Conservation (phyloP, 92 coral and sea anemone genomes). For the Phenganax marumi region DNA sequence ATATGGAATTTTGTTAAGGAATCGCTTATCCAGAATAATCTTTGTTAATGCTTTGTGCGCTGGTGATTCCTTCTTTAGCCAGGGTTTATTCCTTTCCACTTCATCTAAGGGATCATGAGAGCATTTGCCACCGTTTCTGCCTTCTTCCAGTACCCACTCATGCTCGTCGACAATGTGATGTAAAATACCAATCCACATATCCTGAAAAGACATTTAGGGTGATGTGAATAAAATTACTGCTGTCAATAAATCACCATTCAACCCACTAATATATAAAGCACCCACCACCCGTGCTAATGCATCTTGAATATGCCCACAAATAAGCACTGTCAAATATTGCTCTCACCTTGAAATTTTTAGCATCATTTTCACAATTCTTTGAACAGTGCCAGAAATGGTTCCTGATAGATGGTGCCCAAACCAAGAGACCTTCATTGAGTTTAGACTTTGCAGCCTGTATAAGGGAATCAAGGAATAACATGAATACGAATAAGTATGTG, state of each 20-base stretch:
- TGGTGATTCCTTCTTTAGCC: slow-evolving; percentile 29
- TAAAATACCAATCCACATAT: slow-evolving; percentile 38
- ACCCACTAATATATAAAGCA: too few relatives aligned
- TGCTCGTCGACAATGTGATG: slow-evolving; percentile 43
- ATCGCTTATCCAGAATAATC: slow-evolving; percentile 29
- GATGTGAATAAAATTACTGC: too few relatives aligned
- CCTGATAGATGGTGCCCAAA: slow-evolving; percentile 20
- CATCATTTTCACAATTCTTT: slow-evolving; percentile 15
- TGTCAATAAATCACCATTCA: too few relatives aligned
- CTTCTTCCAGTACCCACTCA: slow-evolving; percentile 40
- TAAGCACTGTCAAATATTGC: too few relatives aligned
- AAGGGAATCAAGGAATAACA: too few relatives aligned
- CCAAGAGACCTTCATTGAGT: background rate
- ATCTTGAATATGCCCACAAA: too few relatives aligned
- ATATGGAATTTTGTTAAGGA: slow-evolving; percentile 13
- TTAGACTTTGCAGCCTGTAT: slow-evolving; percentile 22
- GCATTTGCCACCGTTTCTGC: slow-evolving; percentile 16
- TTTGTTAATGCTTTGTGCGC: slow-evolving; percentile 35
- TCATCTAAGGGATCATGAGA: slow-evolving; percentile 19
- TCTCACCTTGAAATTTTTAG: background rate
- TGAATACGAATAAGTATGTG: background rate
- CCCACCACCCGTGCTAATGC: too few relatives aligned
- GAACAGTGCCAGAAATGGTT: slow-evolving; percentile 33
- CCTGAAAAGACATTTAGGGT: background rate
- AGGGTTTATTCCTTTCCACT: slow-evolving; percentile 9